Evolutionary conservation across 1,140 invertebrate genomes (phyloP), one percentile per base, ranked within the genome.

Genomic region (Drosophila lowei): DNA sequence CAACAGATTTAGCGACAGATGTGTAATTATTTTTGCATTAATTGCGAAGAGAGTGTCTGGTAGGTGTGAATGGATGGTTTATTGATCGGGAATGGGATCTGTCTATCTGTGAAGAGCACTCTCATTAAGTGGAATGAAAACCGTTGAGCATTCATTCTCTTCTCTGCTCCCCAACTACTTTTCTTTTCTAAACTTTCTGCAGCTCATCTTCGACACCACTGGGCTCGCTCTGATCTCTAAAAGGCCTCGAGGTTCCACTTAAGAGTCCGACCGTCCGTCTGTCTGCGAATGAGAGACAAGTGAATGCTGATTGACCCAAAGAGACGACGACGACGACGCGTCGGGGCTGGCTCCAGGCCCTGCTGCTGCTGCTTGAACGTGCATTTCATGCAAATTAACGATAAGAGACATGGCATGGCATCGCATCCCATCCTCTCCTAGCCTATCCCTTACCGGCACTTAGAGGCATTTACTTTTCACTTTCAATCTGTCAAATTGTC

Each of bases 401-500:
- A 84, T 65, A 64, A 60, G 60, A 43, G 61, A 15, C 58, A 30
- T 28, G 13, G 23, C 23, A 25, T 25, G 4, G 5, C 23, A 25
- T 25, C 23, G 23, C 4, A 34, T 34, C 0, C 30, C 30, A 34
- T 34, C 2, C 21, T 5, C 3, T 11, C 23, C 30, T 8, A 34
- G 3, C 23, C 57, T 46, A 70, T 42, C 65, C 64, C 72, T 75
- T 67, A 46, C 60, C 53, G 58, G 43, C 80, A 84, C 72, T 83
- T 84, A 84, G 72, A 67, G 34, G 1, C 34, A 62, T 72, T 85
- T 72, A 72, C 73, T 68, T 85, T 85, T 85, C 80, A 85, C 80
- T 85, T 85, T 85, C 80, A 85, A 85, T 85, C 77, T 86, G 80
- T 86, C 80, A 86, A 86, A 85, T 80, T 86, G 80, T 85, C 80